phyloP scores from a whole-genome alignment of 1,140 invertebrate genomes.

The Xylocopa sonorina region DNA sequence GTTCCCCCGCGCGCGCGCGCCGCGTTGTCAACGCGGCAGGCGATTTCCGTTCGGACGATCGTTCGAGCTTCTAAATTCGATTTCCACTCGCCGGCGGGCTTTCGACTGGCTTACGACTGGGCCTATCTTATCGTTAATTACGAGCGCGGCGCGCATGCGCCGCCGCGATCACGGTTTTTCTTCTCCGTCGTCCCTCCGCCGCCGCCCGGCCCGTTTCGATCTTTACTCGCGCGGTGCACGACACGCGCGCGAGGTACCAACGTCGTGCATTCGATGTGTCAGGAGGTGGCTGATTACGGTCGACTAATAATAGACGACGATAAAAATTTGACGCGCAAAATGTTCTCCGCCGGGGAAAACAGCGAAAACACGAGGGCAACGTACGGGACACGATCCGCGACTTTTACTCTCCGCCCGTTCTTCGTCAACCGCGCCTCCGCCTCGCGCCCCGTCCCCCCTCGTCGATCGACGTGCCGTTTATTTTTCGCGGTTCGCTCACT shows the following conservation, averaged over 20 bases:
- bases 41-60: neutral
- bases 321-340: conserved; percentile 79
- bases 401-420: conserved; percentile 18
- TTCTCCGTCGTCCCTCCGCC: conserved; percentile 38
- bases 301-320: conserved; percentile 78
- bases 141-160: conserved; percentile 52
- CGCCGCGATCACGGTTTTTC: conserved; percentile 28
- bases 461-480: neutral
- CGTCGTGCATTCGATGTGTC: conserved; percentile 66
- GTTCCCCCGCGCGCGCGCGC: too few species aligned
- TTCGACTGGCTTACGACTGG: too few species aligned
- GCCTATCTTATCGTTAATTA: conserved; percentile 68
- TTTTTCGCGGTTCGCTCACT: too few species aligned
- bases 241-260: conserved; percentile 62
- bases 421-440: neutral
- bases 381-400: conserved; percentile 61
- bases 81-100: conserved; percentile 22
- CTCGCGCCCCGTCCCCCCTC: too few species aligned
- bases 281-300: conserved; percentile 75
- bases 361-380: conserved; percentile 74
- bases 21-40: neutral
- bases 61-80: conserved; percentile 56
- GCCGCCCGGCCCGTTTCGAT: conserved; percentile 19
- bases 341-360: conserved; percentile 66
- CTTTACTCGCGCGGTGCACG: conserved; percentile 28